Conservation (phyloP, 92 coral and sea anemone genomes). For the Hydrozoanthus gracilis region DNA sequence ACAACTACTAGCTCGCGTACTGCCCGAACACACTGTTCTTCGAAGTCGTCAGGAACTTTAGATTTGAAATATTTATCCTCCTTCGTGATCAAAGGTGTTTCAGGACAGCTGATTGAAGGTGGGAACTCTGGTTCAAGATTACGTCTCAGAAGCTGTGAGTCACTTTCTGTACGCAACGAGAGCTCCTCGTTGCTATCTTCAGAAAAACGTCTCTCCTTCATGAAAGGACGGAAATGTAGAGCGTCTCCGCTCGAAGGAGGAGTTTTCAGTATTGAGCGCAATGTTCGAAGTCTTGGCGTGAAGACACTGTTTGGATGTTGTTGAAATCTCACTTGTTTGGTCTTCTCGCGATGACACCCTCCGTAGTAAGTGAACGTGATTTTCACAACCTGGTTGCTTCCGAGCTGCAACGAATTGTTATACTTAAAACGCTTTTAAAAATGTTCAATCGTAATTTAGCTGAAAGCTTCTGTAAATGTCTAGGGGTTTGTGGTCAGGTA, state of each 20-base stretch:
- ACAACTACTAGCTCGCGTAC: conserved; percentile 75
- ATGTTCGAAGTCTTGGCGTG: conserved; percentile 64
- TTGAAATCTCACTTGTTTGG: conserved; percentile 69
- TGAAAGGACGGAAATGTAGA: neutral
- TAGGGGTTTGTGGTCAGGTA: no score
- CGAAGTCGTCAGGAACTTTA: conserved; percentile 75
- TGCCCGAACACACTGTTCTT: conserved; percentile 76
- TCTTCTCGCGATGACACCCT: conserved; percentile 59
- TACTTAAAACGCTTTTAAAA: neutral
- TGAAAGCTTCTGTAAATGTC: no score
- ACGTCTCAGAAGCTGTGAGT: neutral
- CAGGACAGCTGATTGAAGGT: neutral
- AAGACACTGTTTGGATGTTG: conserved; percentile 66
- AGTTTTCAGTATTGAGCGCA: conserved; percentile 72
- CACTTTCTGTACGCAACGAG: neutral
- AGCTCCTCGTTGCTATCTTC: neutral
- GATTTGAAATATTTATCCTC: conserved; percentile 60
- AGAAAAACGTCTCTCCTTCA: conserved; percentile 35
- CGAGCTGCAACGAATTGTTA: conserved; percentile 15
- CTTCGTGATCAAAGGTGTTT: neutral
- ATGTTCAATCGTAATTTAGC: no score
- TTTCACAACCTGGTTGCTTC: conserved; percentile 54
- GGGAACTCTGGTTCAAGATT: neutral
- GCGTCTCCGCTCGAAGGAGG: neutral
- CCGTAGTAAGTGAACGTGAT: conserved; percentile 78